These are phyloP conservation scores for Corythaixoides concolor DNA, from an alignment of 2,113 vertebrate species.

Conservation along the genomic window DNA sequence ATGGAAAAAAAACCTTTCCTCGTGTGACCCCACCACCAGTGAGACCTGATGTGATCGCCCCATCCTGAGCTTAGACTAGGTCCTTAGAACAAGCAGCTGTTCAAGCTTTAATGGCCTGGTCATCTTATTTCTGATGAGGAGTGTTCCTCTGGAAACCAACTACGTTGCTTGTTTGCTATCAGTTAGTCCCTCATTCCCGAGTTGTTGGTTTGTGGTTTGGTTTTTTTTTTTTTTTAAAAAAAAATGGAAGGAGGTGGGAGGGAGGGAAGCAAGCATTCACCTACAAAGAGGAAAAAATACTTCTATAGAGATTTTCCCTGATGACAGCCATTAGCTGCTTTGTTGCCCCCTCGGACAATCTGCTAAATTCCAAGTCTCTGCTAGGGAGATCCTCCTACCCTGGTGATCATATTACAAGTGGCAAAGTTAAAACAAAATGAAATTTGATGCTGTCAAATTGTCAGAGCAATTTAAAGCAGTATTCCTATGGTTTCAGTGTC, in stretches of 20 bases:
- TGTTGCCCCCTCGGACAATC: neutral
- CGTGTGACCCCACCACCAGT: neutral
- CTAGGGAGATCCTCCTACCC: neutral
- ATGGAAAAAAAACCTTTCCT: neutral
- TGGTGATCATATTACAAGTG: neutral
- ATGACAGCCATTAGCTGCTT: neutral
- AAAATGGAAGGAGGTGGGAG: fast-evolving
- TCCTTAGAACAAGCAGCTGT: neutral
- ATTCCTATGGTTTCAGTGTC: neutral
- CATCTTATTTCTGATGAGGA: neutral
- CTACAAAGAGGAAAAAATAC: neutral
- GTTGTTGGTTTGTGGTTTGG: no score
- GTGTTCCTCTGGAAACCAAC: neutral
- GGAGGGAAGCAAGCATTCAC: neutral
- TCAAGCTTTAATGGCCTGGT: neutral
- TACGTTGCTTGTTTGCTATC: neutral
- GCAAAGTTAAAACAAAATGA: neutral
- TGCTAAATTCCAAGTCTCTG: neutral
- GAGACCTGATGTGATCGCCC: fast-evolving
- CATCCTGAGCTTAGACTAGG: neutral
- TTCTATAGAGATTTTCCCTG: neutral
- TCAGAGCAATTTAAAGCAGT: neutral
- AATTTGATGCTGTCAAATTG: neutral
- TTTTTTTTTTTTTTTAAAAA: neutral
- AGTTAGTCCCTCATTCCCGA: neutral